A percentile compares a stretch with the other conserved stretches of the same genome.
phyloP scores from a whole-genome alignment of 2,113 vertebrate species.

The Nothoprocta perdicaria region DNA sequence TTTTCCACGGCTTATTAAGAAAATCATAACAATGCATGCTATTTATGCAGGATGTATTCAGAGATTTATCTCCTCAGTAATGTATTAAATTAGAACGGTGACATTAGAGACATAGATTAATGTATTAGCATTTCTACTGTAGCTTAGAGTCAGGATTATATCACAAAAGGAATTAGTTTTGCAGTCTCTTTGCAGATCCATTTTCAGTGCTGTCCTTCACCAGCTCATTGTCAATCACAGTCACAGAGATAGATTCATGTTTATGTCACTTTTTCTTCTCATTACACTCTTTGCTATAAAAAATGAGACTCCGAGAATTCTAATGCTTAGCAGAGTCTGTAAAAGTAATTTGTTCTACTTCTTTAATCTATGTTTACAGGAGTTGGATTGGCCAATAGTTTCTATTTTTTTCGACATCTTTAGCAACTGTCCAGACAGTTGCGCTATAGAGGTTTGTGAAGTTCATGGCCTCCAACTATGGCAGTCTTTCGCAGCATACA shows the following conservation, averaged over 20 bases:
- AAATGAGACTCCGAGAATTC: not conserved
- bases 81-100: constrained; percentile 70
- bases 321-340: constrained; percentile 6
- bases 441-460: not conserved
- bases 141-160: constrained; percentile 65
- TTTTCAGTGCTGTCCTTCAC: constrained; percentile 63
- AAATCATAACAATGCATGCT: constrained; percentile 56
- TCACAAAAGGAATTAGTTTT: constrained; percentile 72
- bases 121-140: constrained; percentile 53
- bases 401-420: not conserved
- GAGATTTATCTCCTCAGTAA: constrained; percentile 75
- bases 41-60: constrained; percentile 63
- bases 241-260: constrained; percentile 14
- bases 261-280: constrained; percentile 14
- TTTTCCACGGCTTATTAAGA: constrained; percentile 72
- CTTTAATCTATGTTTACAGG: not conserved
- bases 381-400: not conserved
- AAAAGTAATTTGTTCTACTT: constrained; percentile 22
- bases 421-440: rapidly evolving
- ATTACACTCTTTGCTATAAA: not conserved
- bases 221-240: constrained; percentile 37
- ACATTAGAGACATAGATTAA: constrained; percentile 72
- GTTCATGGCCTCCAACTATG: not conserved
- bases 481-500: not conserved
- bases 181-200: constrained; percentile 41